Base-by-base conservation (phyloP, 2,888 invertebrate species). In the Altica lythri region DNA sequence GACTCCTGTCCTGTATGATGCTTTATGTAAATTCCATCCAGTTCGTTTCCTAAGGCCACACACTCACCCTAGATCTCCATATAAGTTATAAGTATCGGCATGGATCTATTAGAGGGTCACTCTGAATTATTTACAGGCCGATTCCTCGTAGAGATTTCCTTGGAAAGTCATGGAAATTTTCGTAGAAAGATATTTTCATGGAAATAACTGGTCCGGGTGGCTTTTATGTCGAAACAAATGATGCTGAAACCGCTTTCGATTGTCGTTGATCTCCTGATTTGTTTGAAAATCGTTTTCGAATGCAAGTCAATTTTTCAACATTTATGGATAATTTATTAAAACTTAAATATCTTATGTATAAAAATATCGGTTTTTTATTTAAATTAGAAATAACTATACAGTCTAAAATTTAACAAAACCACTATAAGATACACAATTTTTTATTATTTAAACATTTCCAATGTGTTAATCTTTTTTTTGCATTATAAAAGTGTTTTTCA, bases 111-210 rank as follows among this genome's bases (percentile, higher is more conserved):
- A 74, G 73, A 69, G 72, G 74, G 72, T 71, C 70, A 70, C 69
- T 72, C 66, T 74, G 75, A 75, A 75, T 75, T 75, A 75, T 75
- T 75, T 75, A 75, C 74, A 73, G 72, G 74, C 72, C 69, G 67
- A 66, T 73, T 73, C 71, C 73, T 53, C 53, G 55, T 67, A 59
- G 65, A 70, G 68, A 74, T 74, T 71, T 65, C 60, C 63, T 72
- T 70, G 69, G 64, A 73, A 72, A 74, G 30, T 47, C 27, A 9
- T 2, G 12, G 18, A 27, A 12, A 8, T 38, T 37, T 37, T 17
- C n/a, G 9, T 18, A 5, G 8, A 14, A 8, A 38, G 12, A 40
- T 25, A 34, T 34, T 34, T 72, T 65, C 65, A 59, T 61, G 55
- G 47, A 64, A 66, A 59, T 50, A 65, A 66, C 65, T 70, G 68